Evolutionary conservation across 2,797 vertebrate species (phyloP), one percentile per base, ranked within the genome.

Genomic region (Xerus rutilus): DNA sequence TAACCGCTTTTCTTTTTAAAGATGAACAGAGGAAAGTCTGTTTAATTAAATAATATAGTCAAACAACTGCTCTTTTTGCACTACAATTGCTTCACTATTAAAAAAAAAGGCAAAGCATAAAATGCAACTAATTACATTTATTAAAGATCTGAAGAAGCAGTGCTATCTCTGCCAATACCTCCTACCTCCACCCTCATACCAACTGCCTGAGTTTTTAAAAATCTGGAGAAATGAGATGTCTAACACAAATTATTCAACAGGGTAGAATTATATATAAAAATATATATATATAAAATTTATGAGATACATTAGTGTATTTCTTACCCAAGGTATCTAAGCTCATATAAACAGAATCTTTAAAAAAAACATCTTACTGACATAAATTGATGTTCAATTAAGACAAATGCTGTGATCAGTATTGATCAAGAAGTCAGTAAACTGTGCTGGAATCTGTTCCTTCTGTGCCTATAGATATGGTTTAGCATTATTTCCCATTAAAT

Each of bases 51-150:
- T 98, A 96, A 97, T 65, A 83, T 74, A 94, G 77, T 94, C 96
- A 96, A 97, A 97, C 81, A 96, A 98, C 96, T 97, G 96, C 95
- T 98, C 97, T 97, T 97, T 97, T 97, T 93, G 94, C 28, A 96
- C n/a, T 47, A 89, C 59, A 91, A 87, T 91, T 94, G 86, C 84
- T 92, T 96, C 83, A 64, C 72, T 95, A 96, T 96, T 94, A 62
- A 81, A 77, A 92, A 76, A 94, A 91, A 96, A 96, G 89, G 81
- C 83, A 90, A 97, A 52, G 86, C 96, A 96, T 78, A 96, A 93
- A 96, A 92, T 52, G 94, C 79, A 91, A 95, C 94, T 93, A 96
- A 96, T 96, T 96, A 89, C 59, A 94, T 97, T 97, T 97, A 96
- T 97, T 97, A 96, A 97, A 95, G 84, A 92, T 91, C 73, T 72